A percentile compares a stretch with the other conserved stretches of the same genome.
These are phyloP conservation scores for Mystacornis crossleyi DNA, from an alignment of 2,113 vertebrate genomes.

Conservation along the genomic window DNA sequence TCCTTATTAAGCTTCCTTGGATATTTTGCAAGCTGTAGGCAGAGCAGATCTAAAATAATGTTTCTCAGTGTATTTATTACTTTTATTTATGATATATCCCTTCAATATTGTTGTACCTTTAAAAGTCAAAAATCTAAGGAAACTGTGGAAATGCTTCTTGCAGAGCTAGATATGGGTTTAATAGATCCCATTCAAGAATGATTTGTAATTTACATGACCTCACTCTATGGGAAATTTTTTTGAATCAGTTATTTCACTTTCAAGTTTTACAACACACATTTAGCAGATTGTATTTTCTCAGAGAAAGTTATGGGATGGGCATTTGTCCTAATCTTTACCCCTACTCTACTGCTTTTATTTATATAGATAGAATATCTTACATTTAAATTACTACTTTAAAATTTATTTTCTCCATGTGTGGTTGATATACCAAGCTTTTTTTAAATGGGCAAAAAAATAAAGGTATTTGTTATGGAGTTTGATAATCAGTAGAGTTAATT, in stretches of 20 bases:
- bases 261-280: not conserved
- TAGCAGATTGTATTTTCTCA: not conserved
- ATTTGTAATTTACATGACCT: not conserved
- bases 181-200: not conserved
- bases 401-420: not conserved
- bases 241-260: not conserved
- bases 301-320: not conserved
- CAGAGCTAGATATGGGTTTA: not conserved
- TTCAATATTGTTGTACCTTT: not conserved
- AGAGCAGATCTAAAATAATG: not conserved
- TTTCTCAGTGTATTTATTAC: conserved; percentile 38
- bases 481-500: not conserved
- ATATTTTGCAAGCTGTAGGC: conserved; percentile 35
- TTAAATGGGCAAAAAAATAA: not conserved
- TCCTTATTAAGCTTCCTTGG: conserved; percentile 42
- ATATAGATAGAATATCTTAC: not conserved
- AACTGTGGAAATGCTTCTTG: not conserved
- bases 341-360: not conserved
- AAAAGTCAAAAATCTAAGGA: not conserved
- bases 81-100: not conserved
- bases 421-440: not conserved
- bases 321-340: not conserved
- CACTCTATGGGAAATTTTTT: not conserved
- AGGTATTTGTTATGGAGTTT: not conserved
- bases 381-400: not conserved